phyloP scores from a whole-genome alignment of 2,888 invertebrate genomes.

The Diogma glabrata region DNA sequence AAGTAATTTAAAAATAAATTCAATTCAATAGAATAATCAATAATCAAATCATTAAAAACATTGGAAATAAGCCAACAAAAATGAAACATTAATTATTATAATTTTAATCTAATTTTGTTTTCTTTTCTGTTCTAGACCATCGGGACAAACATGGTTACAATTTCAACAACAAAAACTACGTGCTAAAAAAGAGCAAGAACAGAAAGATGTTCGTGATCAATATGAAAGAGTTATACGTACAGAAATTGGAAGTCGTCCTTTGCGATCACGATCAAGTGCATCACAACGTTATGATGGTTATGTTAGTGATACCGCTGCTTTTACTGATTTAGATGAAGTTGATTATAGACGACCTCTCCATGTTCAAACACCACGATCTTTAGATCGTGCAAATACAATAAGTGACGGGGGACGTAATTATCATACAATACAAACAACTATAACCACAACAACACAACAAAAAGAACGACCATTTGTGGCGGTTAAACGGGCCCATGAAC shows the following conservation, averaged over 20 bases:
- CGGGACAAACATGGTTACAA: constrained; percentile 67
- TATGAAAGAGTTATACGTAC: constrained; percentile 49
- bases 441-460: constrained; percentile 19
- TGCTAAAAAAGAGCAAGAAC: constrained; percentile 60
- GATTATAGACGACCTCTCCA: constrained; percentile 23
- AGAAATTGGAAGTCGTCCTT: constrained; percentile 19
- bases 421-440: constrained; percentile 31
- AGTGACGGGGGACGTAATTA: constrained; percentile 32
- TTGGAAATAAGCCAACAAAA: not conserved
- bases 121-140: constrained; percentile 29
- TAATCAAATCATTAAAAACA: no score
- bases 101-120: no score
- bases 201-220: constrained; percentile 51
- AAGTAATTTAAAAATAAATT: no score
- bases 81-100: constrained; percentile 3
- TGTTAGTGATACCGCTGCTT: constrained; percentile 24
- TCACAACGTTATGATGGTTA: constrained; percentile 23
- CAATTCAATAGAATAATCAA: no score
- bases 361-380: constrained; percentile 21
- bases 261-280: constrained; percentile 19
- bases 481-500: constrained; percentile 45
- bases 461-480: constrained; percentile 51
- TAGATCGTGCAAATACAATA: constrained; percentile 23
- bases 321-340: constrained; percentile 22
- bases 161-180: constrained; percentile 71